Conservation (phyloP, 2,113 vertebrate species). For the Poecilia latipinna region DNA sequence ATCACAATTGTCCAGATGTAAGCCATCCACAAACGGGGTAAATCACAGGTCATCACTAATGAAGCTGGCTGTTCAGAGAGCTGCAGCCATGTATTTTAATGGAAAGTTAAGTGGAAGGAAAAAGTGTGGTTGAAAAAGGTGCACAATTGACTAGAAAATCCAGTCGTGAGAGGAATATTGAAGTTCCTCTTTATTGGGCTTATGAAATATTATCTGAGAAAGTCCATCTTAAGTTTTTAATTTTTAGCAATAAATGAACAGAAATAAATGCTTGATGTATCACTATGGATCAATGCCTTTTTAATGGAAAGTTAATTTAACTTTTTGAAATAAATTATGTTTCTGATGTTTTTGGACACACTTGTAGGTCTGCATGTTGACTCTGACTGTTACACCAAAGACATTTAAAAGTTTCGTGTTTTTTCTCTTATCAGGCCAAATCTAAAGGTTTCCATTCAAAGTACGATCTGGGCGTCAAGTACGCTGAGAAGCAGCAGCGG, state of each 20-base stretch:
- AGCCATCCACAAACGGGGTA: no score
- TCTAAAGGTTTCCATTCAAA: slow-evolving; percentile 89
- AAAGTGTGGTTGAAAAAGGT: background rate
- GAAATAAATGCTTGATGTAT: background rate
- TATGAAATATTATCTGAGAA: background rate
- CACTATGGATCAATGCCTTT: background rate
- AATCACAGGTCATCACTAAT: background rate
- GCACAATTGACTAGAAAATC: background rate
- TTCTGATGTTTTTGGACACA: background rate
- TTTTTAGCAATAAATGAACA: background rate
- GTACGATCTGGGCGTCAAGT: slow-evolving; percentile 88
- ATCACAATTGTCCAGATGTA: background rate
- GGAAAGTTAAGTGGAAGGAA: background rate
- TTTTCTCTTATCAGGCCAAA: slow-evolving; percentile 82
- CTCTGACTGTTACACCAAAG: slow-evolving; percentile 5
- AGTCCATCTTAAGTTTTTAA: background rate
- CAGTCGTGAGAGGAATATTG: background rate
- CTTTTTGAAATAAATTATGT: background rate
- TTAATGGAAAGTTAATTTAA: background rate
- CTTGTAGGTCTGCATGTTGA: background rate
- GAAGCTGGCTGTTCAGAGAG: background rate
- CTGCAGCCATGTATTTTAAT: background rate
- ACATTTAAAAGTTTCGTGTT: slow-evolving; percentile 16
- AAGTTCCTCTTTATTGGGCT: background rate
- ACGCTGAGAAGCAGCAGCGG: slow-evolving; percentile 89